Percentiles rank a stretch among this genome's conserved stretches.
Conservation (phyloP, 1,140 invertebrate species). For the Frieseomelitta varia region DNA sequence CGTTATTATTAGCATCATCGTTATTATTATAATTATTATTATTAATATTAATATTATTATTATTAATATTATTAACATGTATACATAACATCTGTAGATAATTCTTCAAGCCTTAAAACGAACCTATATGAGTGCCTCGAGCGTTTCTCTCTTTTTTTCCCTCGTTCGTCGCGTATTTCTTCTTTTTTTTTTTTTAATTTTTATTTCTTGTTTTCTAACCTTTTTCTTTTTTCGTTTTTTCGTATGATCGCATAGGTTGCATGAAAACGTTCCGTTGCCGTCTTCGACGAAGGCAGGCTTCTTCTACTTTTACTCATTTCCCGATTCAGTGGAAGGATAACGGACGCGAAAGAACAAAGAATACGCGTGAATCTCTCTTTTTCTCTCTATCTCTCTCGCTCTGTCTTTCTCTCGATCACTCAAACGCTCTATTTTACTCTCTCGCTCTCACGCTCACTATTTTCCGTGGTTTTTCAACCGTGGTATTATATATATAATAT, state of each 20-base stretch:
- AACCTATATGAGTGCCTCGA: conserved; percentile 66
- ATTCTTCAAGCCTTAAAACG: conserved; percentile 75
- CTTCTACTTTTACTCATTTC: neutral
- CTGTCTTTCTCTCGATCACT: neutral
- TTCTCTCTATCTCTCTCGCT: neutral
- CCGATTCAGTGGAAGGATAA: neutral
- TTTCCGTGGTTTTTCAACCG: conserved; percentile 8
- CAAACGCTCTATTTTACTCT: conserved; percentile 4
- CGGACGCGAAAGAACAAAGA: conserved; percentile 32
- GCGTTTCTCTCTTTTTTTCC: conserved; percentile 35
- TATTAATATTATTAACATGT: conserved; percentile 79
- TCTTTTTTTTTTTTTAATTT: conserved; percentile 24
- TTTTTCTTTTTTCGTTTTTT: neutral
- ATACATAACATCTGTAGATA: conserved; percentile 79
- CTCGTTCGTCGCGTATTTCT: conserved; percentile 35
- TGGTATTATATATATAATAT: neutral
- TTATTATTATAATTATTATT: conserved; percentile 65
- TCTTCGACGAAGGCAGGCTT: conserved; percentile 60
- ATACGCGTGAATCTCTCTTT: conserved; percentile 1
- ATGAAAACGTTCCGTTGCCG: conserved; percentile 37
- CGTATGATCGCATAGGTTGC: too few species aligned
- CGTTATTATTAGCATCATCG: conserved; percentile 23
- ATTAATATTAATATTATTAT: conserved; percentile 74
- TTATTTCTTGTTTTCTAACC: conserved; percentile 4
- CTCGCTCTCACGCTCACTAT: conserved; percentile 7